Conservation (phyloP, 2,888 invertebrate genomes). For the Rhodophaea formosa region DNA sequence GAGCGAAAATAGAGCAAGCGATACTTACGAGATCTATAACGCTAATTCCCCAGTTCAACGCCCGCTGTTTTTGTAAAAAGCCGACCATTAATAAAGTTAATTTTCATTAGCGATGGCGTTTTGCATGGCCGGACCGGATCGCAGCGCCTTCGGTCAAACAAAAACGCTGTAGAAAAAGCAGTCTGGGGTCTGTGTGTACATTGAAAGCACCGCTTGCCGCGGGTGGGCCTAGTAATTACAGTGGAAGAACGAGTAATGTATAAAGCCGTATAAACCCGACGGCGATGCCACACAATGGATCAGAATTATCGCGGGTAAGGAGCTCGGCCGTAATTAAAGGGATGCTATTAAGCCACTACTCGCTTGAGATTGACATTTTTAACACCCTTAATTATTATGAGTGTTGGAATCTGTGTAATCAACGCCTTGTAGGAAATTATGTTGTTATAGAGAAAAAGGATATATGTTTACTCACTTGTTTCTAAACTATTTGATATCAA, state of each 20-base stretch:
- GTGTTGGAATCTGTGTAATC: not conserved
- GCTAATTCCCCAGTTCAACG: not conserved
- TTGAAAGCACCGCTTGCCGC: slow-evolving; percentile 40
- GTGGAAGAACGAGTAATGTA: slow-evolving; percentile 33
- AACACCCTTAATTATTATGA: too few relatives aligned
- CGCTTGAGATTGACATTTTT: not conserved
- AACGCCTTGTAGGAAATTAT: not conserved
- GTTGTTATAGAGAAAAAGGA: too few relatives aligned
- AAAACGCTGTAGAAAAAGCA: slow-evolving; percentile 35
- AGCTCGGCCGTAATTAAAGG: slow-evolving; percentile 14
- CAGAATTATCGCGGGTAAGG: slow-evolving; percentile 22
- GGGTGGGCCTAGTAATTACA: slow-evolving; percentile 48
- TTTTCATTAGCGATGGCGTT: slow-evolving; percentile 52
- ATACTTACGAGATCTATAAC: slow-evolving; percentile 3
- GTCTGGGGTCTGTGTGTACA: slow-evolving; percentile 33
- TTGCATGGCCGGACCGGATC: slow-evolving; percentile 43
- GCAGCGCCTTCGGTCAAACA: slow-evolving; percentile 33
- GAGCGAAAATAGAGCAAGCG: not conserved
- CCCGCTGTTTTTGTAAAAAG: slow-evolving; percentile 16
- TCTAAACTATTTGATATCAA: not conserved
- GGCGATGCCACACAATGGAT: slow-evolving; percentile 23
- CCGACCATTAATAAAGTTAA: slow-evolving; percentile 46
- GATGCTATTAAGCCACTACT: slow-evolving; percentile 2
- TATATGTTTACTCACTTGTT: not conserved
- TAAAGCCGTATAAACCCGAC: slow-evolving; percentile 30